Evolutionary conservation across 1,140 invertebrate genomes (phyloP).

Genomic region (Zaprionus davidi): DNA sequence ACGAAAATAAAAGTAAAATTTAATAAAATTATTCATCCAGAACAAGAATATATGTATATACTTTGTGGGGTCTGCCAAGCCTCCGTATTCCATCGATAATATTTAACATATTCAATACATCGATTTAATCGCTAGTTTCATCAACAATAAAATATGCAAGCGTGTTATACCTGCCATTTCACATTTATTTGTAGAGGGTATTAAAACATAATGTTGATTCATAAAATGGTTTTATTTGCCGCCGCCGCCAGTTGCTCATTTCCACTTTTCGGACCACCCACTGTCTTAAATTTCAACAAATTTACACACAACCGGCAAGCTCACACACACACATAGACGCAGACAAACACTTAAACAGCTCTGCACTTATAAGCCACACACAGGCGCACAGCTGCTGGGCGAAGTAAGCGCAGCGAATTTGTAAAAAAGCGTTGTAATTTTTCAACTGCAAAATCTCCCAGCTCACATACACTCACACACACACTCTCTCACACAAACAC

Average conservation of each 20-base stretch:
- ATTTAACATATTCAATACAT: too few relatives aligned
- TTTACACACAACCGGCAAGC: slow-evolving; percentile 54
- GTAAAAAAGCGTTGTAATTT: slow-evolving; percentile 54
- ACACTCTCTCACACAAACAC: background rate
- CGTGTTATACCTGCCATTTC: background rate
- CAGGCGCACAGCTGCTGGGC: slow-evolving; percentile 35
- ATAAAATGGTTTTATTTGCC: slow-evolving; percentile 49
- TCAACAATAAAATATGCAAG: too few relatives aligned
- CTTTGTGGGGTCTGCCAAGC: too few relatives aligned
- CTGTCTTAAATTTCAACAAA: slow-evolving; percentile 78
- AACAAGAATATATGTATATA: too few relatives aligned
- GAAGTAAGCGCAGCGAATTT: slow-evolving; percentile 55
- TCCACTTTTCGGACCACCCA: slow-evolving; percentile 74
- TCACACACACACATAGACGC: slow-evolving; percentile 1
- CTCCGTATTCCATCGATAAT: too few relatives aligned
- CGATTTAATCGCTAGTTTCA: too few relatives aligned
- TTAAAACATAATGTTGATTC: slow-evolving; percentile 48
- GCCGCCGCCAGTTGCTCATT: slow-evolving; percentile 45
- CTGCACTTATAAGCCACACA: slow-evolving; percentile 20
- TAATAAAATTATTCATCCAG: too few relatives aligned
- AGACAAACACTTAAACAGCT: slow-evolving; percentile 12
- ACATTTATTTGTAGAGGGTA: slow-evolving; percentile 13
- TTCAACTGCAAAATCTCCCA: slow-evolving; percentile 56
- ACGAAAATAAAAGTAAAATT: too few relatives aligned
- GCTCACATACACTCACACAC: slow-evolving; percentile 37